phyloP scores from a whole-genome alignment of 2,797 vertebrate genomes.

The Lutjanus argentimaculatus region DNA sequence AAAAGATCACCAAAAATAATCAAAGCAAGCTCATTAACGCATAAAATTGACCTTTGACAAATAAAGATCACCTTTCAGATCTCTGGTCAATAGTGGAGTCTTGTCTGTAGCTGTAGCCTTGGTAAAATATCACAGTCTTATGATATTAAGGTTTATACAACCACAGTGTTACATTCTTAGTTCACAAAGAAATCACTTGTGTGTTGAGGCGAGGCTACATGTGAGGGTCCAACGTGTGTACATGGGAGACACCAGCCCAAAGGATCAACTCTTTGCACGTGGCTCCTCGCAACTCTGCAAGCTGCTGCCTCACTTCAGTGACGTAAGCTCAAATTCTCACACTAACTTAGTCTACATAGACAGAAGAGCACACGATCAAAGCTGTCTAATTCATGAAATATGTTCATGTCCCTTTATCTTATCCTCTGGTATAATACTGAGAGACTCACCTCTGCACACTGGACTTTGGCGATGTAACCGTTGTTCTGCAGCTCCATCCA shows the following conservation, averaged over 20 bases:
- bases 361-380: background rate
- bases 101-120: background rate
- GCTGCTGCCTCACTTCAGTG: background rate
- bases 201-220: background rate
- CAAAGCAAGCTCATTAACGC: background rate
- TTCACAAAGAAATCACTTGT: constrained; percentile 9
- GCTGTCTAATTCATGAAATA: background rate
- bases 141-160: constrained; percentile 6
- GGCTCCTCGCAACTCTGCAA: background rate
- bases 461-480: constrained; percentile 99
- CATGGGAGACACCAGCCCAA: background rate
- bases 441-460: constrained; percentile 95
- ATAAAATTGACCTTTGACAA: background rate
- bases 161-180: background rate
- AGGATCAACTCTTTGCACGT: background rate
- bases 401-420: background rate
- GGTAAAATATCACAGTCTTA: background rate
- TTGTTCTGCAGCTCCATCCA: constrained; percentile 99
- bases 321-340: background rate
- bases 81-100: background rate
- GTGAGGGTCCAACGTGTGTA: background rate
- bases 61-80: background rate
- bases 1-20: background rate
- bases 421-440: background rate
- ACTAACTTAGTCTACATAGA: background rate